Evolutionary conservation across 2,888 invertebrate species (phyloP).

Genomic region (Calameuta pallipes): DNA sequence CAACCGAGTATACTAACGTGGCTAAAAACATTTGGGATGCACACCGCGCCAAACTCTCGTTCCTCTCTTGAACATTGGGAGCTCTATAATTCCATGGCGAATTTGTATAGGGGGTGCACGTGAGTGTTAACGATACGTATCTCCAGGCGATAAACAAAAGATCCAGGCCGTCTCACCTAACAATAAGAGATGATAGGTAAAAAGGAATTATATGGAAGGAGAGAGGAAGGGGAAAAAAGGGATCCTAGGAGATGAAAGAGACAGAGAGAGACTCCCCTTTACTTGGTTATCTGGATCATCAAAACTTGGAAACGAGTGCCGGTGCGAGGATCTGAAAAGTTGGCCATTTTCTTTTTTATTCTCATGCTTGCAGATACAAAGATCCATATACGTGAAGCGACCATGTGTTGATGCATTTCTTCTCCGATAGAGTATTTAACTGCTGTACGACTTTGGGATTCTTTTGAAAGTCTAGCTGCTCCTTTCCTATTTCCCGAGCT

Average conservation of each 20-base stretch:
- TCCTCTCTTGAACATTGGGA: not conserved
- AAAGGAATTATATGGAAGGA: conserved; percentile 7
- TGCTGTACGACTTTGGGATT: not conserved
- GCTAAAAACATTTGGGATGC: conserved; percentile 54
- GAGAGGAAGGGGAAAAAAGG: not conserved
- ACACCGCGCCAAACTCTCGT: conserved; percentile 11
- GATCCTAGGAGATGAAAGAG: not conserved
- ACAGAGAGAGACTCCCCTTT: not conserved
- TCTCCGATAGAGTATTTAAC: not conserved
- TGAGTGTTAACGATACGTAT: conserved; percentile 35
- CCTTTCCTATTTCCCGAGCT: not conserved
- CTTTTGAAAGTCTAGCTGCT: not conserved
- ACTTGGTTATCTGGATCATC: not conserved
- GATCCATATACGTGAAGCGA: not conserved
- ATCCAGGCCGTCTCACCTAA: not conserved
- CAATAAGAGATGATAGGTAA: not conserved
- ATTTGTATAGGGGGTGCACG: not conserved
- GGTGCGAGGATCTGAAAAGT: not conserved
- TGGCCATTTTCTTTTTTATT: not conserved
- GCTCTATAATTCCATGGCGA: not conserved
- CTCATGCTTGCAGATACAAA: not conserved
- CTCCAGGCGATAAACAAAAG: conserved; percentile 11
- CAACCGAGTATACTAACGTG: conserved; percentile 59
- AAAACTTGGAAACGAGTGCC: not conserved
- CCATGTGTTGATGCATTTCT: not conserved